phyloP scores from a whole-genome alignment of 1,140 invertebrate species.

The Drosophila bocki region DNA sequence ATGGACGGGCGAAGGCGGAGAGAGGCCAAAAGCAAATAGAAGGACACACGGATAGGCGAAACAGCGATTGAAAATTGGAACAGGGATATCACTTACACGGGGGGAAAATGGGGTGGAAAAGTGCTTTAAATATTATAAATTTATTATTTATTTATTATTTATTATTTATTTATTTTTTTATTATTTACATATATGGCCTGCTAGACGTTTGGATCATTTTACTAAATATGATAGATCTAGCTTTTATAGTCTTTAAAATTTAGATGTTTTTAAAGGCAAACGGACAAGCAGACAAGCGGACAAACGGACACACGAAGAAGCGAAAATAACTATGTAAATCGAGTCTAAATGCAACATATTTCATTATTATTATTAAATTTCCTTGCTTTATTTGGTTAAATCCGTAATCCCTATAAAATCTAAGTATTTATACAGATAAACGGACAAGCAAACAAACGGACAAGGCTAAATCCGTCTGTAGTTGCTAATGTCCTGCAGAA shows the following conservation, averaged over 20 bases:
- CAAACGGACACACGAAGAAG: no score
- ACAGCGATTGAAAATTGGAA: constrained; percentile 42
- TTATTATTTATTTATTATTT: neutral
- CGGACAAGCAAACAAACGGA: neutral
- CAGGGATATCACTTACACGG: constrained; percentile 3
- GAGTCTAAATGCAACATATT: neutral
- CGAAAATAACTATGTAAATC: no score
- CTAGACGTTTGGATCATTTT: neutral
- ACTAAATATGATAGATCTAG: neutral
- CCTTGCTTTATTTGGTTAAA: neutral
- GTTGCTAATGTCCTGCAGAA: neutral
- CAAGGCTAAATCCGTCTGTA: neutral
- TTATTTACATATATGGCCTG: neutral
- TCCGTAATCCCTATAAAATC: neutral
- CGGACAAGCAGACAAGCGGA: neutral
- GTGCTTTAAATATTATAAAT: neutral
- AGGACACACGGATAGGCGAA: constrained; percentile 56
- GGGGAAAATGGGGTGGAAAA: neutral
- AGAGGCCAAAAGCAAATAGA: constrained; percentile 47
- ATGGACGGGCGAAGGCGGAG: constrained; percentile 1
- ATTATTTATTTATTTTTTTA: neutral
- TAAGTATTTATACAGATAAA: no score
- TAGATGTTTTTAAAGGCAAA: neutral
- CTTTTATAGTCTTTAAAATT: neutral
- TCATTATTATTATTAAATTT: neutral